Evolutionary conservation across 1,140 invertebrate genomes (phyloP), one percentile per base, ranked within the genome.

Genomic region (Drosophila busckii): DNA sequence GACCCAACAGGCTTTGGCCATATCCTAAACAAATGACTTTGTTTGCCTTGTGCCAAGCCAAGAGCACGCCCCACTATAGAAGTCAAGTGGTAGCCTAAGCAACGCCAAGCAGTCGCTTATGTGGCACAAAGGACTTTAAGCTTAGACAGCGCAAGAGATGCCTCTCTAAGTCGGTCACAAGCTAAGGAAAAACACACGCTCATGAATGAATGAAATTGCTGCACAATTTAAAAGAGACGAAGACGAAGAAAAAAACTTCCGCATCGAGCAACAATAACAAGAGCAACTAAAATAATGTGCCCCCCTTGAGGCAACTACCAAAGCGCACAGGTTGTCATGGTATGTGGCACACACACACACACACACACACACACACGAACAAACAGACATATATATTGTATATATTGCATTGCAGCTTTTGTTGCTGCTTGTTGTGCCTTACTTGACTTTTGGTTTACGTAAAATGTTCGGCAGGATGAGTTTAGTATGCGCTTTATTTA

Each of bases 211-310:
- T 65, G 45, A 75, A 69, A 53, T 53, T 68, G 40, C 70, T 75
- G 70, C 70, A 69, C 70, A 68, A 68, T 73, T 73, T 75, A 75
- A 75, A n/a, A n/a, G n/a, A n/a, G n/a, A n/a, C n/a, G n/a, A n/a
- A n/a, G n/a, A n/a, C n/a, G n/a, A n/a, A n/a, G n/a, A n/a, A n/a
- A n/a, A n/a, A 69, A 75, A 75, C 70, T 75, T 75, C 70, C 70
- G 70, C 70, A 63, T 75, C 70, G 54, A 35, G 16, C 26, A 32
- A 40, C 64, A 75, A 60, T 41, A 69, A 76, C 26, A 68, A 71
- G 22, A 55, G 29, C 16, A 41, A 31, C 12, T 34, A 58, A 35
- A 61, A 50, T 38, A 55, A 58, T 73, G 48, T 31, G 38, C 20
- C 32, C 42, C 42, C 60, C 45, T 16, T 17, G 53, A 32, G 16